These are phyloP conservation scores for Philopedon plagiatum DNA, from an alignment of 2,888 invertebrate genomes.

Conservation along the genomic window DNA sequence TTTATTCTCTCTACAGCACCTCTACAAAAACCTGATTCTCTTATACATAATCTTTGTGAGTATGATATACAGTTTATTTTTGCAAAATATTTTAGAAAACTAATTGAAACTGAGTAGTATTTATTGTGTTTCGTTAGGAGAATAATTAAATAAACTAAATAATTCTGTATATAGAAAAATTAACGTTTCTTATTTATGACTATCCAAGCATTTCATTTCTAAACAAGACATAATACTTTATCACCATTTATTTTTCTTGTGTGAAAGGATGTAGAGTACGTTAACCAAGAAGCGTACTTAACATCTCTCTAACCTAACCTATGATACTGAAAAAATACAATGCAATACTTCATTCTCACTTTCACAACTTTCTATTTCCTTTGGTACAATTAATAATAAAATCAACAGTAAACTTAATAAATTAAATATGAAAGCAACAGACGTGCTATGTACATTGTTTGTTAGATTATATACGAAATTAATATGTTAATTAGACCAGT, in stretches of 20 bases:
- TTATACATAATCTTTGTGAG: background rate
- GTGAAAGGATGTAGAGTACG: background rate
- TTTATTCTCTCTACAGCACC: background rate
- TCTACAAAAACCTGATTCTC: background rate
- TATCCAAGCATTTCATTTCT: no score
- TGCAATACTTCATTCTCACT: background rate
- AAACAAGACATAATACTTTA: no score
- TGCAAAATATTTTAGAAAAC: background rate
- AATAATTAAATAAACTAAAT: no score
- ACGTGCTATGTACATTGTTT: constrained; percentile 62
- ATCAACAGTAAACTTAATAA: constrained; percentile 13
- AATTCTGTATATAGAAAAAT: no score
- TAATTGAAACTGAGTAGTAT: no score
- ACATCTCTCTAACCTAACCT: no score
- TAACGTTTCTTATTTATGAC: no score
- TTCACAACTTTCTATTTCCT: constrained; percentile 2
- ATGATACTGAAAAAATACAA: no score
- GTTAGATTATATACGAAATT: constrained; percentile 62
- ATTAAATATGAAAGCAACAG: constrained; percentile 4
- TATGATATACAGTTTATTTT: background rate
- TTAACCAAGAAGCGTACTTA: background rate
- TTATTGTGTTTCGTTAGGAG: no score
- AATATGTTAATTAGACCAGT: background rate
- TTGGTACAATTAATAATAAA: constrained; percentile 6
- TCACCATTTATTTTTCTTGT: no score